Evolutionary conservation across 2,797 vertebrate species (phyloP).

Genomic region (Balearica regulorum): DNA sequence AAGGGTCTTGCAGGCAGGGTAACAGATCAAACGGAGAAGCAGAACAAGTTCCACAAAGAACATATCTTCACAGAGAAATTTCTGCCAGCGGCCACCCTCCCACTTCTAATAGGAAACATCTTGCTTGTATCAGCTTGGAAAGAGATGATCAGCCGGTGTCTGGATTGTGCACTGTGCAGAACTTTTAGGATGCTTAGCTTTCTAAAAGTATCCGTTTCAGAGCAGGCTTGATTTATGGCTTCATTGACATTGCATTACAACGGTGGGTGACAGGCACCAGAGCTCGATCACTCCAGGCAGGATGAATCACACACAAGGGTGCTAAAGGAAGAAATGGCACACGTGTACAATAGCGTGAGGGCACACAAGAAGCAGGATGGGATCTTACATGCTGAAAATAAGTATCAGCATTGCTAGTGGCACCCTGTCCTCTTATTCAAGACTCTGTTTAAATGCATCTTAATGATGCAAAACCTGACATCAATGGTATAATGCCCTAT

Average conservation of each 20-base stretch:
- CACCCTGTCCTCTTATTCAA: neutral
- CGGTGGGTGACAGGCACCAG: neutral
- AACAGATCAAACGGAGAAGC: neutral
- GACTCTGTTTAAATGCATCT: neutral
- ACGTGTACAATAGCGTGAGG: accelerated
- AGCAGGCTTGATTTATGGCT: neutral
- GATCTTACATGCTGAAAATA: accelerated
- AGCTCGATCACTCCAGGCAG: neutral
- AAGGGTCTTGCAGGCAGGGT: neutral
- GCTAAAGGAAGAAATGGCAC: neutral
- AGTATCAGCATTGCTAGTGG: too few species aligned
- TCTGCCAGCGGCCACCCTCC: neutral
- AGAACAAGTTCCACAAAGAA: neutral
- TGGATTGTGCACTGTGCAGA: neutral
- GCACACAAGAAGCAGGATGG: neutral
- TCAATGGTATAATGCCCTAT: neutral
- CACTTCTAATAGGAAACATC: neutral
- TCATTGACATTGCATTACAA: neutral
- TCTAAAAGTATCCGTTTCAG: neutral
- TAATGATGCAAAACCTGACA: neutral
- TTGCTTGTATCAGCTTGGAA: neutral
- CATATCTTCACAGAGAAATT: neutral
- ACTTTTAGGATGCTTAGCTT: neutral
- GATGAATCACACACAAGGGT: neutral
- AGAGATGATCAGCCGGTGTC: neutral